Base-by-base conservation (phyloP, 2,888 invertebrate genomes). In the Parapristionchus giblindavisi region DNA sequence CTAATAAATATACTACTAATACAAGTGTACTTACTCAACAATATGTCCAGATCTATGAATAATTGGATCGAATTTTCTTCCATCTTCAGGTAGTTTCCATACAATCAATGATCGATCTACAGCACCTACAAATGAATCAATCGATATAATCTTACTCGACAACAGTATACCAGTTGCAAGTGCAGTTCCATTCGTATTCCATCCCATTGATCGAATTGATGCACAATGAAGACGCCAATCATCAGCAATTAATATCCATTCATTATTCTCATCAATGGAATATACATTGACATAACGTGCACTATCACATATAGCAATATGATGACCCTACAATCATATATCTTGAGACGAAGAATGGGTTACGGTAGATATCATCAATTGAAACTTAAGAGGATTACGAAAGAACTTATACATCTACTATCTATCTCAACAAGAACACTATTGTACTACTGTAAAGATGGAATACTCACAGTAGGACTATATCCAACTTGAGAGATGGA, bases 221-320 rank as follows among this genome's bases (percentile, higher is more conserved):
- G 68, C 68, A n/a, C 27, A n/a, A 38, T 68, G 68, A 51, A 52
- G 21, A n/a, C 68, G 24, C 68, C 68, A 68, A 21, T 68, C 68
- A 36, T 68, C 68, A 8, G 43, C 68, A 6, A 68, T 14, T 29
- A 52, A 52, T 8, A 17, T 51, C 68, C 68, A 68, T 21, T 11
- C 48, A 21, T 11, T 14, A 21, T 11, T 14, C 14, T 51, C 52
- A 3, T 32, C 68, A 24, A 32, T 21, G 2, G 4, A 21, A 36
- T 52, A 68, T 14, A 68, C 68, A 36, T 17, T 68, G 24, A 68
- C 52, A 36, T 68, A 68, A 24, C 68, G 68, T 52, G 68, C 34
- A 17, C 5, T 3, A 14, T 68, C 68, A 11, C 51, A 34, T n/a
- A 68, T 52, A 0, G 68, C 68, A 2, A 68, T 51, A 36, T 68